Conservation (phyloP, 2,888 invertebrate genomes). For the Thysanoteuthis rhombus region DNA sequence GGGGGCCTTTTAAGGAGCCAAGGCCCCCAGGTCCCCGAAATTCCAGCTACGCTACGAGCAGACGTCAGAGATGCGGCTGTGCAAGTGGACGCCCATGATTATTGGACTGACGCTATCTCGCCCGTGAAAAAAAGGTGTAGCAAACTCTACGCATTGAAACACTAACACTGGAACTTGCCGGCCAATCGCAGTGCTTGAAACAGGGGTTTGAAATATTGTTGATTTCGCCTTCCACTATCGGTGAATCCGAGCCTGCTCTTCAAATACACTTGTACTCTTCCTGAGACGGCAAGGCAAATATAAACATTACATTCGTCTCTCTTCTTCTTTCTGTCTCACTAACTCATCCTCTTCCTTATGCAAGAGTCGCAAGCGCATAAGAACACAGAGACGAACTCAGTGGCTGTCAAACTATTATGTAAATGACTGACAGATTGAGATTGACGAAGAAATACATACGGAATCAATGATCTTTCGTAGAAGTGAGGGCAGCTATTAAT, state of each 20-base stretch:
- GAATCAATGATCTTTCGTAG: not conserved
- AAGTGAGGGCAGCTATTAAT: not conserved
- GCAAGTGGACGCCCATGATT: no score
- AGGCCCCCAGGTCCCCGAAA: no score
- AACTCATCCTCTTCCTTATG: not conserved
- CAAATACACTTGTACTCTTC: not conserved
- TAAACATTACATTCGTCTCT: no score
- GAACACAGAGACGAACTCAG: not conserved
- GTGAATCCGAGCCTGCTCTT: not conserved
- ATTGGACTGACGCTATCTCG: no score
- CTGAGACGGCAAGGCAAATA: not conserved
- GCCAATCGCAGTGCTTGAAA: not conserved
- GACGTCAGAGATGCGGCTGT: no score
- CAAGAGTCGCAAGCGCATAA: not conserved
- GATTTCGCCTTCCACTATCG: not conserved
- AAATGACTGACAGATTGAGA: not conserved
- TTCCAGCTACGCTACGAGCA: no score
- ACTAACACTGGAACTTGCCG: not conserved
- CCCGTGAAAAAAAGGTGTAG: no score
- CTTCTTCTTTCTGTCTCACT: not conserved
- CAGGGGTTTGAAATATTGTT: not conserved
- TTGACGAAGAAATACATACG: not conserved
- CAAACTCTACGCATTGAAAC: not conserved
- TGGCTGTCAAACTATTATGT: not conserved
- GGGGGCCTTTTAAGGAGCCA: no score